These are phyloP conservation scores for Psophia crepitans DNA, from an alignment of 2,113 vertebrate species.

Conservation along the genomic window DNA sequence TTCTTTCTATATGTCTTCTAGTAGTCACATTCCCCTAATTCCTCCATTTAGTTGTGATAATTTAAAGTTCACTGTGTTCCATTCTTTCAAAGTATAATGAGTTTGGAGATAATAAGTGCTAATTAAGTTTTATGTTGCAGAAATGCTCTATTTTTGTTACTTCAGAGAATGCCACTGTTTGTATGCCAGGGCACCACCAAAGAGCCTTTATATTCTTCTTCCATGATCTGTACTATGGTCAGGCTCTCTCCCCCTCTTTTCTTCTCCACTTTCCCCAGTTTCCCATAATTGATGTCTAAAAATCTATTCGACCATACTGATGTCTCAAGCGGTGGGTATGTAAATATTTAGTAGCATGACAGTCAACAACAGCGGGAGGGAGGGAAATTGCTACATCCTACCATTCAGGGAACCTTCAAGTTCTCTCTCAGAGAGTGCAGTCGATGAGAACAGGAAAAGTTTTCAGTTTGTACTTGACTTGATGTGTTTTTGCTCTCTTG, in stretches of 20 bases:
- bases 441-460: constrained; percentile 18
- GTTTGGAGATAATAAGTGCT: background rate
- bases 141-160: background rate
- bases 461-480: background rate
- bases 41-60: background rate
- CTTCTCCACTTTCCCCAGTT: background rate
- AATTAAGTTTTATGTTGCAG: background rate
- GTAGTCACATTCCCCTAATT: background rate
- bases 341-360: constrained; percentile 74
- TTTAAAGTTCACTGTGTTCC: background rate
- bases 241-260: background rate
- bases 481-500: background rate
- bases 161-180: background rate
- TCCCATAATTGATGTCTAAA: background rate
- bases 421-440: constrained; percentile 49
- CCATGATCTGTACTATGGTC: background rate
- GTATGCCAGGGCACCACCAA: background rate
- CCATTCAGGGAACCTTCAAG: constrained; percentile 42
- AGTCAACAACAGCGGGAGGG: constrained; percentile 38
- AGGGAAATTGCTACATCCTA: constrained; percentile 63
- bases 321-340: constrained; percentile 35
- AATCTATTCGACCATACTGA: background rate
- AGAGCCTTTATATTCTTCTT: background rate
- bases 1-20: background rate
- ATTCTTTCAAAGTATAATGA: background rate